phyloP scores from a whole-genome alignment of 2,888 invertebrate species.

The Platynereis dumerilii region DNA sequence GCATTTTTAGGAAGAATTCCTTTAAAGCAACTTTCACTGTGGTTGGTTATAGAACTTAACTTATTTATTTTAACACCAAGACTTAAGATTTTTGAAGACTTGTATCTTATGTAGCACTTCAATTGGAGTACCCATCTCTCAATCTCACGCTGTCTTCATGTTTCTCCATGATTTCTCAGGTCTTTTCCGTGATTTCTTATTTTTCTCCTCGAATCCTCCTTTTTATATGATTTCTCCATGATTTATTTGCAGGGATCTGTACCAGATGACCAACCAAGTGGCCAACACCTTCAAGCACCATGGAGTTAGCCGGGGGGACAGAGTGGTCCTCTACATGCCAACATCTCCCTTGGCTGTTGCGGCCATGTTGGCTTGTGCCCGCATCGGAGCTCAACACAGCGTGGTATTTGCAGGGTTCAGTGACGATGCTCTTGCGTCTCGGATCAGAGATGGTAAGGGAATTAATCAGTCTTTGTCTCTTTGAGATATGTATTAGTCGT shows the following conservation, averaged over 20 bases:
- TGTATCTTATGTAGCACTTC: too few relatives aligned
- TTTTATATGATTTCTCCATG: too few relatives aligned
- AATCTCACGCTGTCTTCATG: too few relatives aligned
- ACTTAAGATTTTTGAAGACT: too few relatives aligned
- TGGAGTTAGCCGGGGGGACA: slow-evolving; percentile 64
- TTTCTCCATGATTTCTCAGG: too few relatives aligned
- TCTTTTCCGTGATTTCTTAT: too few relatives aligned
- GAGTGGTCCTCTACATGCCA: slow-evolving; percentile 66
- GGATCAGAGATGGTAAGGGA: slow-evolving; percentile 63
- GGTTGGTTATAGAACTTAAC: neutral
- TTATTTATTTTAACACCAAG: neutral
- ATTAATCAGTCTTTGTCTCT: too few relatives aligned
- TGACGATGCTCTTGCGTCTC: slow-evolving; percentile 64
- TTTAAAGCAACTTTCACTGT: neutral
- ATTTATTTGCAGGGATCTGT: slow-evolving; percentile 60
- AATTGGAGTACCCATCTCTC: too few relatives aligned
- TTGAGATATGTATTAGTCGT: too few relatives aligned
- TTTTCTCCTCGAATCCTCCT: too few relatives aligned
- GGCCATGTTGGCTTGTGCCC: slow-evolving; percentile 66
- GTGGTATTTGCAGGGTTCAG: slow-evolving; percentile 68
- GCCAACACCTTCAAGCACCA: slow-evolving; percentile 60
- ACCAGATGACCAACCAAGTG: slow-evolving; percentile 59
- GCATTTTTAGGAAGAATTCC: neutral
- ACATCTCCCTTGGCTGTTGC: slow-evolving; percentile 64
- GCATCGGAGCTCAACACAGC: slow-evolving; percentile 67